Base-by-base conservation (phyloP, 2,113 vertebrate genomes). In the Ochotona curzoniae region DNA sequence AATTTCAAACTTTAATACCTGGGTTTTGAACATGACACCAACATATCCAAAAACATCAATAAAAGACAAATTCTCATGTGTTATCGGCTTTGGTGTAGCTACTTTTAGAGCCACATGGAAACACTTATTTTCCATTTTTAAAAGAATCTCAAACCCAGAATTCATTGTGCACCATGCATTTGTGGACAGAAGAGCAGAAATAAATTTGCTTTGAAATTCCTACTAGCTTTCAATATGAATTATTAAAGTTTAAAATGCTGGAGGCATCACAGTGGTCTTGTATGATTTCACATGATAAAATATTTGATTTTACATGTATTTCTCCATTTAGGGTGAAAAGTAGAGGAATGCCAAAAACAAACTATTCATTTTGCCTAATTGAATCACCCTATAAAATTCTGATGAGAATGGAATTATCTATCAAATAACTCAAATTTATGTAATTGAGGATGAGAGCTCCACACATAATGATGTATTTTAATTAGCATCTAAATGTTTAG, bases 281-380 rank as follows among this genome's bases (percentile, higher is more conserved):
- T 83, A 10, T 44, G 57, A 74, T 32, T 76, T 83, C 79, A 91
- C 70, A 82, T 57, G 64, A 74, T 89, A 38, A 71, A 38, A 44
- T 82, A 79, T 30, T 83, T 87, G 26, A 83, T 70, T 95, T 95
- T 78, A 75, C 25, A 90, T 85, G 78, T 85, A 95, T 83, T 74
- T 86, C 21, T 61, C 23, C 64, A 74, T 51, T 60, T 61, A 83
- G 23, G 17, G 4, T 64, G 28, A 35, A 91, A 78, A 70, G 32
- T 70, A 85, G 35, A 38, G 49, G 10, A 70, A 3, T 61, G 64
- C 35, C 51, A 71, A 61, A 75, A 67, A 38, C 26, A 75, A 83
- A 25, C 12, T 66, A 7, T 12, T n/a, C 21, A 14, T 83, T 67
- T 79, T 83, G 30, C 44, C 32, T 76, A 57, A 8, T 20, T 54